Evolutionary conservation across 2,797 vertebrate genomes (phyloP).

Genomic region (Myioborus melanocephalus): DNA sequence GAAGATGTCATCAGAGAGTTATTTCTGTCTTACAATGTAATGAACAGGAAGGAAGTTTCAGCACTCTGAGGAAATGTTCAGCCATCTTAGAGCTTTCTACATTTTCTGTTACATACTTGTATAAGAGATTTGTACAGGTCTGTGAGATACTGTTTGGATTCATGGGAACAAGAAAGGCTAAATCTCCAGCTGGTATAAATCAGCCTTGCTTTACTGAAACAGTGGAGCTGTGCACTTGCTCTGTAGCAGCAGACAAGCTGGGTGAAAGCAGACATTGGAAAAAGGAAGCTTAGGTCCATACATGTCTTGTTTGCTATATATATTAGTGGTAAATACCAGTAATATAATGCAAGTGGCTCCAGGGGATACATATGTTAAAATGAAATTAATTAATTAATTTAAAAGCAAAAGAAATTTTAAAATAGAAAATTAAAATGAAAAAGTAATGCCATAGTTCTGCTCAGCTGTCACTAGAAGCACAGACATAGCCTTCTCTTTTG

Average conservation of each 20-base stretch:
- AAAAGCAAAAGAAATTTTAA: background rate
- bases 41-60: background rate
- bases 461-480: background rate
- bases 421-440: background rate
- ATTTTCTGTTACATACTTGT: background rate
- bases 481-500: background rate
- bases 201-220: background rate
- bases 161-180: background rate
- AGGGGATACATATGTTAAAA: background rate
- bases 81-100: background rate
- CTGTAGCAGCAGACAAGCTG: background rate
- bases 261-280: background rate
- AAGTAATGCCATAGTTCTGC: background rate
- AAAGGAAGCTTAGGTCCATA: background rate
- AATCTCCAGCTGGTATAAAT: constrained; percentile 11
- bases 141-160: background rate
- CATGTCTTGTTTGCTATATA: background rate
- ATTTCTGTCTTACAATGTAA: constrained; percentile 4
- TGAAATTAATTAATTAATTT: background rate
- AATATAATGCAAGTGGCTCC: background rate
- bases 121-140: background rate
- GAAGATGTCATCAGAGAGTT: background rate
- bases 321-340: background rate
- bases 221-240: background rate
- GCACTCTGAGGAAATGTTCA: background rate